Evolutionary conservation across 2,797 vertebrate genomes (phyloP), one percentile per base, ranked within the genome.

Genomic region (Anabacerthia variegaticeps): DNA sequence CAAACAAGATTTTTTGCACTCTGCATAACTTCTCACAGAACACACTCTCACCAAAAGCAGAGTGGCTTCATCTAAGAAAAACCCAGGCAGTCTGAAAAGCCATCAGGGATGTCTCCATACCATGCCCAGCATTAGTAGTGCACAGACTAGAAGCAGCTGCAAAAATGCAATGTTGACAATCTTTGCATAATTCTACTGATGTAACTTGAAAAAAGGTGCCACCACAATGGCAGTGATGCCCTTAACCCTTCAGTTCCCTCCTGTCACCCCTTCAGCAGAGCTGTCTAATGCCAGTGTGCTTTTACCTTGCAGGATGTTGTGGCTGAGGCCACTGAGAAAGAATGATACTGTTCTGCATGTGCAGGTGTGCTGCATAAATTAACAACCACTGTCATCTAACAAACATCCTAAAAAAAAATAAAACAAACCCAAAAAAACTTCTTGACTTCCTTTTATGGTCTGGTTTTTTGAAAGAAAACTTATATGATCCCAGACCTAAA

Each of bases 361-460:
- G 4, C 68, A 95, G 69, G 71, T 46, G 3, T 71, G 80, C 61
- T 88, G 79, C 71, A 87, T 67, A 74, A 95, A 94, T 84, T 95
- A 94, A 91, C 89, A 95, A 96, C 43, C n/a, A 18, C 49, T 26
- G 17, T 21, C 36, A 92, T 75, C 62, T 95, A 96, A 97, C 78
- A 93, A 95, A 91, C 49, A 41, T 80, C 30, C 9, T 30, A 30
- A 61, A 96, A 97, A 94, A 55, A 67, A 95, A 69, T 63, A 4
- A 63, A 49, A 49, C 8, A 26, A 51, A 51, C 28, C 27, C 46
- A 37, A 63, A 46, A 36, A 46, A 36, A 34, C 55, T 91, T 91
- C n/a, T 90, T 92, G 79, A 49, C 78, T 96, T 85, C 8, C 21
- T 5, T 79, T 80, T 46, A 39, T 21, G 22, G 62, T 28, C 52